phyloP scores from a whole-genome alignment of 2,888 invertebrate species.

The Hydrotaea diabolus region DNA sequence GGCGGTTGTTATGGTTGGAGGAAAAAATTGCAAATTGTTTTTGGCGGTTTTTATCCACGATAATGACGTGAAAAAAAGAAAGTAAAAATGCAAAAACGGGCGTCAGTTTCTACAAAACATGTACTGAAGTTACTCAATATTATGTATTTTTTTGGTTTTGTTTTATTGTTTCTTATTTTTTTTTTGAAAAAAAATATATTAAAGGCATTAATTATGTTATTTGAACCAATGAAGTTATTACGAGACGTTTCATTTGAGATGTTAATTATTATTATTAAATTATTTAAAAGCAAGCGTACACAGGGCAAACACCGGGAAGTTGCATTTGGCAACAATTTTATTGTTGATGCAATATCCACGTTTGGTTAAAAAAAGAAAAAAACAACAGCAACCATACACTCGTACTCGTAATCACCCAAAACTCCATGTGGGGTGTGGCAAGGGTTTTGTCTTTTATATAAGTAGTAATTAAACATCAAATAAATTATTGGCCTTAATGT shows the following conservation, averaged over 20 bases:
- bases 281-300: background rate
- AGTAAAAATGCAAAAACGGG: background rate
- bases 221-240: background rate
- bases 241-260: background rate
- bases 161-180: background rate
- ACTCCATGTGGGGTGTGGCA: too few species aligned
- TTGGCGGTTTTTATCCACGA: background rate
- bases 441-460: too few species aligned
- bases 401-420: too few species aligned
- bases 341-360: background rate
- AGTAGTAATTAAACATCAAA: too few species aligned
- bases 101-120: background rate
- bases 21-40: conserved; percentile 11
- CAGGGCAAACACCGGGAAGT: background rate
- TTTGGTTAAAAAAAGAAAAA: background rate
- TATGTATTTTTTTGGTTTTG: background rate
- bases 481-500: too few species aligned
- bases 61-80: conserved; percentile 3
- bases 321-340: background rate
- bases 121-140: conserved; percentile 12
- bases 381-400: too few species aligned
- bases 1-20: background rate
- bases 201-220: background rate
- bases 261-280: conserved; percentile 1
- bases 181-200: background rate